Conservation (phyloP, 2,797 vertebrate species). For the Pteropus rufus region DNA sequence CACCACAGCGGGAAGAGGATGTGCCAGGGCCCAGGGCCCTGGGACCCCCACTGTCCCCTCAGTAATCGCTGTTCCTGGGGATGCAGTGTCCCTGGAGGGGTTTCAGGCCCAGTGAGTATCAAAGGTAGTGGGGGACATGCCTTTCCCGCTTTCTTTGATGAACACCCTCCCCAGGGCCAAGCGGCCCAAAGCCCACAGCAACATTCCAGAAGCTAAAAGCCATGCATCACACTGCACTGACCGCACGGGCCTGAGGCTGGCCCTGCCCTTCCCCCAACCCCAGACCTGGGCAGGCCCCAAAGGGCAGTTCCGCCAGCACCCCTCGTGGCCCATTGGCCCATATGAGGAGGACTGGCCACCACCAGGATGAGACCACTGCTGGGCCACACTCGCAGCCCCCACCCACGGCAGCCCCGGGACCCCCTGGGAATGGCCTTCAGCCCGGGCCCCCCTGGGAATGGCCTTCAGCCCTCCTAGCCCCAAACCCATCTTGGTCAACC, state of each 20-base stretch:
- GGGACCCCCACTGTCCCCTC: background rate
- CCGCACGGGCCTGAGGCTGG: background rate
- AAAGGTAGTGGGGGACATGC: accelerated
- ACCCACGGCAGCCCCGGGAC: background rate
- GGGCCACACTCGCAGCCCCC: background rate
- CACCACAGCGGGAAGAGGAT: too few species aligned
- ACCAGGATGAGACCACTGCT: background rate
- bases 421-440: background rate
- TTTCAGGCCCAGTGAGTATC: background rate
- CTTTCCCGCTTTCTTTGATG: background rate
- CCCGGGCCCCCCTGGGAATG: background rate
- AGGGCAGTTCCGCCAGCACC: background rate
- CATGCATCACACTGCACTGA: accelerated
- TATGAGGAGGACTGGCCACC: background rate
- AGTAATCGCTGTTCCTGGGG: background rate
- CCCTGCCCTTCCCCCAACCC: background rate
- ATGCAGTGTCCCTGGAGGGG: accelerated
- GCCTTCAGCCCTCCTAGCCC: background rate
- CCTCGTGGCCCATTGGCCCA: background rate
- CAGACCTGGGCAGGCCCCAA: background rate
- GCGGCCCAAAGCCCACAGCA: background rate
- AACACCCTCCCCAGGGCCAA: background rate
- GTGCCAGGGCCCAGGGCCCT: background rate
- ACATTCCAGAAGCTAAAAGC: background rate
- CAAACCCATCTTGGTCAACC: background rate